Evolutionary conservation across 2,113 vertebrate genomes (phyloP).

Genomic region (Hippocampus zosterae): DNA sequence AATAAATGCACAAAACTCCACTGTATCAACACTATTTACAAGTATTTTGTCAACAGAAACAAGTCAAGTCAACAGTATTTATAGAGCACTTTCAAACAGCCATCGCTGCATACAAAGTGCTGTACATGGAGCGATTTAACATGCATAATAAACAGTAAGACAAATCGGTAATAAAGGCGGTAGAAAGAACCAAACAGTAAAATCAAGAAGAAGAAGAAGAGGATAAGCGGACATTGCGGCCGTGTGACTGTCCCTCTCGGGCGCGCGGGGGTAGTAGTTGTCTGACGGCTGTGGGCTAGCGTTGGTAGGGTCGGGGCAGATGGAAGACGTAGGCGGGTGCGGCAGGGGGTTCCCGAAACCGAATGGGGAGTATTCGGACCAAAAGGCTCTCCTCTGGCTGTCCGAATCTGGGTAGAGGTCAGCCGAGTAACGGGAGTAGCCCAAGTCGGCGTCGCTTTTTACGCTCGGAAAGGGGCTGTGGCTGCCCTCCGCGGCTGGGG

Average conservation of each 20-base stretch:
- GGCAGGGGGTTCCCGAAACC: constrained; percentile 39
- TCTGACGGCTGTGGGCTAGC: constrained; percentile 46
- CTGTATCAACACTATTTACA: constrained; percentile 59
- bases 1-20: constrained; percentile 51
- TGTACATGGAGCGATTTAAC: too few species aligned
- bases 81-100: too few species aligned
- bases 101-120: too few species aligned
- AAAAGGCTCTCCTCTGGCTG: constrained; percentile 57
- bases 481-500: constrained; percentile 51
- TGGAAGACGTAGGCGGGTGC: constrained; percentile 13
- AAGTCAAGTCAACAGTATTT: too few species aligned
- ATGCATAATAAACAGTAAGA: too few species aligned
- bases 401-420: constrained; percentile 56
- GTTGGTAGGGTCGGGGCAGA: constrained; percentile 18
- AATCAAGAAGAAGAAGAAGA: background rate
- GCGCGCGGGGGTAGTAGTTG: constrained; percentile 72
- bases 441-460: constrained; percentile 57
- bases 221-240: constrained; percentile 73
- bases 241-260: constrained; percentile 61
- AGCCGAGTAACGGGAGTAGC: constrained; percentile 37
- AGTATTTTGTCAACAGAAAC: background rate
- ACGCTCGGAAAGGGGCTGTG: constrained; percentile 55
- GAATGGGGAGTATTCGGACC: constrained; percentile 64
- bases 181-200: too few species aligned
- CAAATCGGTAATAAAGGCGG: too few species aligned